phyloP scores from a whole-genome alignment of 2,888 invertebrate species.

The Cylloceria caligata region DNA sequence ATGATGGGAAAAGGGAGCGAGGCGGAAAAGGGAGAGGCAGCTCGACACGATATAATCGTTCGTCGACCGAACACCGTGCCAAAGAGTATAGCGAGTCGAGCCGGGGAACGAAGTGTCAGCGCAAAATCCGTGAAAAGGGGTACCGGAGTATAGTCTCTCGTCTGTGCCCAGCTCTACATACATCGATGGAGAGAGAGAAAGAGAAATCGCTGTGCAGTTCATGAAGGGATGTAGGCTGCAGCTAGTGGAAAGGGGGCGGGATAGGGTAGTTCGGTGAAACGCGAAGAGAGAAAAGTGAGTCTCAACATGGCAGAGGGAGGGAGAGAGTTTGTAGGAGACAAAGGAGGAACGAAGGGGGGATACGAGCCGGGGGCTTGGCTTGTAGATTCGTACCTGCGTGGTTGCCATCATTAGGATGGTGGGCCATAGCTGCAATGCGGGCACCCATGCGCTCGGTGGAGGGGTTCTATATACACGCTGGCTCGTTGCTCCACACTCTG shows the following conservation, averaged over 20 bases:
- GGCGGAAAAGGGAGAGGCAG: neutral
- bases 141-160: conserved; percentile 47
- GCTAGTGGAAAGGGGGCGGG: conserved; percentile 14
- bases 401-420: conserved; percentile 83
- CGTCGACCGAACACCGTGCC: conserved; percentile 57
- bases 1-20: neutral
- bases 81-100: conserved; percentile 66
- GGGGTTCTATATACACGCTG: conserved; percentile 58
- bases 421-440: conserved; percentile 84
- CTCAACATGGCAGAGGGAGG: conserved; percentile 29
- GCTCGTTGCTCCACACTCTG: conserved; percentile 58
- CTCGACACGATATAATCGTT: conserved; percentile 64
- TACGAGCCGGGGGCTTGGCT: conserved; percentile 60
- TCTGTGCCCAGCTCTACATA: conserved; percentile 23
- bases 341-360: conserved; percentile 48
- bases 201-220: conserved; percentile 19
- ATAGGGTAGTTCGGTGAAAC: conserved; percentile 34
- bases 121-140: conserved; percentile 73
- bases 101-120: conserved; percentile 76
- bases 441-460: conserved; percentile 78
- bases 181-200: conserved; percentile 7
- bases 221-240: conserved; percentile 48
- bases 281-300: conserved; percentile 41
- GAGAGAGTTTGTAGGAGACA: conserved; percentile 58
- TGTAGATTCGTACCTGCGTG: conserved; percentile 81